These are phyloP conservation scores for Erpetoichthys calabaricus DNA, from an alignment of 2,797 vertebrate genomes.

Conservation along the genomic window DNA sequence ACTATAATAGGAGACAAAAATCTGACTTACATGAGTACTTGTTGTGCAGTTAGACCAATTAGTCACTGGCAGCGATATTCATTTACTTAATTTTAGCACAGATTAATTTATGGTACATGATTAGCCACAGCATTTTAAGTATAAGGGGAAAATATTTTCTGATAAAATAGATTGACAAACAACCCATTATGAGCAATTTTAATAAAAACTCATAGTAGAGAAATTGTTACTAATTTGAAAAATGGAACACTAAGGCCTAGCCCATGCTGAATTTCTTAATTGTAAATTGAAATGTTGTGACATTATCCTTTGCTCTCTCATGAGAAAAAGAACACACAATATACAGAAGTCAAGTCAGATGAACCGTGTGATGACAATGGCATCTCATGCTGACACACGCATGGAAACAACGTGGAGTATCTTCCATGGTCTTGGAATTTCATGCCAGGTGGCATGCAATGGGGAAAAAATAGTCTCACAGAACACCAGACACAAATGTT, in stretches of 20 bases:
- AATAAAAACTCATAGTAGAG: too few relatives aligned
- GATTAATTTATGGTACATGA: too few relatives aligned
- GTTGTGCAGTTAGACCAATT: too few relatives aligned
- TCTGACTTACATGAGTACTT: too few relatives aligned
- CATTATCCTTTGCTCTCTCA: conserved; percentile 39
- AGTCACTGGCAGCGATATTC: too few relatives aligned
- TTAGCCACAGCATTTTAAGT: too few relatives aligned
- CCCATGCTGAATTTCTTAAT: too few relatives aligned
- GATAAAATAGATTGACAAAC: background rate
- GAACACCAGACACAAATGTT: conserved; percentile 13
- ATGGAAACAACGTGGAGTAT: background rate
- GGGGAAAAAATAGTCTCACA: conserved; percentile 18
- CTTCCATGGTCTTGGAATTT: conserved; percentile 14
- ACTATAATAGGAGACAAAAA: too few relatives aligned
- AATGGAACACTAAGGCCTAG: too few relatives aligned
- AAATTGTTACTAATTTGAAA: too few relatives aligned
- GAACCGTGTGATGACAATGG: background rate
- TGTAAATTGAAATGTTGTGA: conserved; percentile 29
- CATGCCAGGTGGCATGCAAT: conserved; percentile 11
- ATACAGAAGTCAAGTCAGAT: conserved; percentile 12
- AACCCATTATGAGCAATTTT: conserved; percentile 7
- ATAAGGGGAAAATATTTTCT: too few relatives aligned
- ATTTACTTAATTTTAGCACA: too few relatives aligned
- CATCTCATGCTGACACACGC: background rate
- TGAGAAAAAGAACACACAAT: conserved; percentile 4